Percentiles rank a stretch among this genome's conserved stretches.
phyloP scores from a whole-genome alignment of 2,113 vertebrate genomes.

The Melanocharis versteri region DNA sequence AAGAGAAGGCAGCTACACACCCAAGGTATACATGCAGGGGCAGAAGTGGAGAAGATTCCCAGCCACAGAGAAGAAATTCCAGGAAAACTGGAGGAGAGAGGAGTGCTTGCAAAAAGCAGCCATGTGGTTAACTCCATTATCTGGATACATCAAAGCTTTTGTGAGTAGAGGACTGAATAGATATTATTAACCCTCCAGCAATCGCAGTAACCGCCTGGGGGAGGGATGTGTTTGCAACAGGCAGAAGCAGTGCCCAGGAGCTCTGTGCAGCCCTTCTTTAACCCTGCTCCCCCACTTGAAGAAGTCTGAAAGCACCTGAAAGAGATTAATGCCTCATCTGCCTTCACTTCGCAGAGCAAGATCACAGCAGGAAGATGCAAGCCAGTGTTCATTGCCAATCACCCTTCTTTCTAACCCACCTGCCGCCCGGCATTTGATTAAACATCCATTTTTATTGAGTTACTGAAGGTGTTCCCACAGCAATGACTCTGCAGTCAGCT shows the following conservation, averaged over 20 bases:
- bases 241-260: not conserved
- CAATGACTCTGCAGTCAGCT: not conserved
- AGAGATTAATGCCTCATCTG: slow-evolving; percentile 18
- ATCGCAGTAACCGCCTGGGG: not conserved
- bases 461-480: not conserved
- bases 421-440: not conserved
- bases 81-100: not conserved
- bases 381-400: not conserved
- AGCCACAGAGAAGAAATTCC: not conserved
- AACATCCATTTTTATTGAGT: not conserved
- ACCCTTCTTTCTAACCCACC: not conserved
- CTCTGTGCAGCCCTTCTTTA: not conserved
- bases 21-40: not conserved
- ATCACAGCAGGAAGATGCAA: not conserved
- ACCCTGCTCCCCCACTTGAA: not conserved
- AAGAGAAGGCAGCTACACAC: not conserved
- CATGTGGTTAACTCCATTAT: not conserved
- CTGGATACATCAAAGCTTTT: not conserved
- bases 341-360: not conserved
- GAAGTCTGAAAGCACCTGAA: not conserved
- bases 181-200: not conserved
- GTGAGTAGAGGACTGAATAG: not conserved
- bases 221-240: not conserved
- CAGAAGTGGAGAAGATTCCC: not conserved
- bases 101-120: not conserved